phyloP scores from a whole-genome alignment of 2,797 vertebrate genomes.

The Anguilla obscura region DNA sequence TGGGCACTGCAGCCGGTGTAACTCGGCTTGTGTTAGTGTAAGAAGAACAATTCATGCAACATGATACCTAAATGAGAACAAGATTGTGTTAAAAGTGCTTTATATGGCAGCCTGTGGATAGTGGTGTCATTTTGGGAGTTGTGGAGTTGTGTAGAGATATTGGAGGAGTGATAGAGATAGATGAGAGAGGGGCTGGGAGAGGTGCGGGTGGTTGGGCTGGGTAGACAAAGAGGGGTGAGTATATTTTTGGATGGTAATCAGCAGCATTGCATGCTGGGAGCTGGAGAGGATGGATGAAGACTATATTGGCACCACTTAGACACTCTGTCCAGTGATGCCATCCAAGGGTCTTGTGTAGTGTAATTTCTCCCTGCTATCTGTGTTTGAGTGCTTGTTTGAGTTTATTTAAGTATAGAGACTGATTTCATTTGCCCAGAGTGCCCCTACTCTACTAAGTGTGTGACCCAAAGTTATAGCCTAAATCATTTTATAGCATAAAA shows the following conservation, averaged over 20 bases:
- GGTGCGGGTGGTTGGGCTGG: not conserved
- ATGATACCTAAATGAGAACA: constrained; percentile 45
- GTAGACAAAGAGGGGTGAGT: not conserved
- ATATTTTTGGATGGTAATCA: constrained; percentile 16
- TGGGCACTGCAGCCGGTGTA: constrained; percentile 40
- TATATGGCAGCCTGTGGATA: not conserved
- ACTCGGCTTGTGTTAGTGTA: constrained; percentile 57
- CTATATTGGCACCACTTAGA: not conserved
- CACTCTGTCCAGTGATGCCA: not conserved
- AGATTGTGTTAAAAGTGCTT: not conserved
- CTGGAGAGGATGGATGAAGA: constrained; percentile 11
- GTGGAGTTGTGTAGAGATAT: not conserved
- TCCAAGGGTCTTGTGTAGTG: constrained; percentile 2
- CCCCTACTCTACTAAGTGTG: not conserved
- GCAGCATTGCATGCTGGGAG: not conserved
- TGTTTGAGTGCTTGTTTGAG: not conserved
- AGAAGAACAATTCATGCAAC: constrained; percentile 34
- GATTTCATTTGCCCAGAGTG: not conserved
- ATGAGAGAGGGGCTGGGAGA: not conserved
- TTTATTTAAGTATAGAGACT: not conserved
- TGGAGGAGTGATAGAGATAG: not conserved
- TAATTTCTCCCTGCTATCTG: not conserved
- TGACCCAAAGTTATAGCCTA: not conserved
- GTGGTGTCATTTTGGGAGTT: not conserved
- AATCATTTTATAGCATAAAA: not conserved